Base-by-base conservation (phyloP, 2,113 vertebrate species). In the Ardeotis arabs region DNA sequence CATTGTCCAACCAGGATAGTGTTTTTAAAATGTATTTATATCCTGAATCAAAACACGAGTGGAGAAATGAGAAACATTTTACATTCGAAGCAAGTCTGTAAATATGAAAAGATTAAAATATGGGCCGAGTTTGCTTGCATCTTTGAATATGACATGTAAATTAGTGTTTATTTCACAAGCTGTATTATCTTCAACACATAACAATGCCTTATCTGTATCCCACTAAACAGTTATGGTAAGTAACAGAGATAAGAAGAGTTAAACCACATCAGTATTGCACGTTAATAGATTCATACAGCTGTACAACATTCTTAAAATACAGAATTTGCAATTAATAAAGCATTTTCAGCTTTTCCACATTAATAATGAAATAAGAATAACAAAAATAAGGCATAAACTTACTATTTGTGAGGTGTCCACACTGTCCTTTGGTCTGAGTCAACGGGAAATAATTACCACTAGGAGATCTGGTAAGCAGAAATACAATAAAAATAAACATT, bases 401-500 rank as follows among this genome's bases (percentile, higher is more conserved):
- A 98, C 98, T 94, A 13, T 97, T 97, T 96, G 73, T 84, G 63
- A 89, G 93, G 24, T 91, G 91, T 84, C 93, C 95, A 68, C 86
- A 62, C 84, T 77, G 80, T 96, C 94, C 95, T 97, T 95, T 80
- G 66, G 66, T 95, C 91, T 45, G 69, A 96, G 77, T 83, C 94
- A 94, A 45, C 63, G 73, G 56, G 74, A 96, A 96, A 96, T 91
- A 95, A 90, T 85, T 93, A 87, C 60, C 96, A 95, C 5, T 53
- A 96, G 91, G 93, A 97, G 96, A 98, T 97, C 98, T 98, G 95
- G 87, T 96, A 97, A 87, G 95, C 93, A 97, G 84, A 97, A 97
- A 97, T 93, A 91, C 87, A 88, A 90, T 31, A 70, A 95, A 96
- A 97, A 96, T 75, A 97, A 96, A 83, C n/a, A 95, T 98, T 98